These are phyloP conservation scores for Bryconaethiops microstoma DNA, from an alignment of 2,797 vertebrate genomes.

Conservation along the genomic window DNA sequence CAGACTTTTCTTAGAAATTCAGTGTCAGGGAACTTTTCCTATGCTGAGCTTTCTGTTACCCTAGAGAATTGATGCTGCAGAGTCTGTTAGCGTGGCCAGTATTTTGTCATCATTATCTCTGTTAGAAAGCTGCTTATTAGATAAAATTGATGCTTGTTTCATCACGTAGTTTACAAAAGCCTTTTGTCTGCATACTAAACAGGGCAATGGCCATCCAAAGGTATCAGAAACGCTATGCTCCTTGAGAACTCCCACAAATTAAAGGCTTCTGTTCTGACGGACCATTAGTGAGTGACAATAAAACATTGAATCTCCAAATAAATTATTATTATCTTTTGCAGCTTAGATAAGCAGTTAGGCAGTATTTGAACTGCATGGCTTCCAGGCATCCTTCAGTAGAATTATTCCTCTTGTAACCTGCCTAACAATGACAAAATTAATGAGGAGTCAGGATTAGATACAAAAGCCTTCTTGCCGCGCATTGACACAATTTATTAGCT, in stretches of 20 bases:
- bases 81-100: not conserved
- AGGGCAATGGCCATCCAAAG: not conserved
- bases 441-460: slow-evolving; percentile 1
- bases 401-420: not conserved
- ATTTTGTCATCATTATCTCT: slow-evolving; percentile 14
- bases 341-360: not conserved
- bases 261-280: not conserved
- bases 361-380: not conserved
- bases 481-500: not conserved
- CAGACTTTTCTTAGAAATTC: not conserved
- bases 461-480: not conserved
- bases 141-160: not conserved
- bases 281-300: not conserved
- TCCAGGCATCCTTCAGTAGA: not conserved
- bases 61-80: not conserved
- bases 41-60: not conserved
- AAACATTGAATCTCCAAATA: not conserved
- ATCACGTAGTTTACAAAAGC: not conserved
- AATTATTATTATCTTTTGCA: not conserved
- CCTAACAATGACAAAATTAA: not conserved
- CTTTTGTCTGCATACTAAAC: not conserved
- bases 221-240: not conserved
- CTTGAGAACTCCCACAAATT: not conserved
- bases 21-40: not conserved
- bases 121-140: not conserved